Evolutionary conservation across 2,797 vertebrate genomes (phyloP).

Genomic region (Iguana delicatissima): DNA sequence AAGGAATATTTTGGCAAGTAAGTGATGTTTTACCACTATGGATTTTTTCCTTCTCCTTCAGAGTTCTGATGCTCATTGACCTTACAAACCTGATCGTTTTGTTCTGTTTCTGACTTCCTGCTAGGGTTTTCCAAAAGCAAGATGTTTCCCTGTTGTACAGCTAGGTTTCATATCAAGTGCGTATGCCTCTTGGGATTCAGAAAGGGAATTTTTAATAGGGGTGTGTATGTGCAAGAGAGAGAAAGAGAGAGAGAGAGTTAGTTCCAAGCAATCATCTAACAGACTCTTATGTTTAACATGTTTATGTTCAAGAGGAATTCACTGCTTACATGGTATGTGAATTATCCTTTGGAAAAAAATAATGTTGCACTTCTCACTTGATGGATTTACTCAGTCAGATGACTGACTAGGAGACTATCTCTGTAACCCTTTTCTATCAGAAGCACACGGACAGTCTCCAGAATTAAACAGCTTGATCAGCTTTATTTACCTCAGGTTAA

Average conservation of each 20-base stretch:
- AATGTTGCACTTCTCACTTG: neutral
- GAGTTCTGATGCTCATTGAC: conserved; percentile 39
- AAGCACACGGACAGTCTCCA: neutral
- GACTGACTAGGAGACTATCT: neutral
- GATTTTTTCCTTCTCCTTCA: conserved; percentile 45
- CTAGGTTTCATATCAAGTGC: conserved; percentile 10
- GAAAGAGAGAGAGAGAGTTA: no score
- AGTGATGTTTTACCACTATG: neutral
- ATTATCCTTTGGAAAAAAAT: neutral
- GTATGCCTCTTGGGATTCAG: neutral
- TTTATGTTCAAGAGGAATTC: neutral
- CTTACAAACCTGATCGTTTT: conserved; percentile 57
- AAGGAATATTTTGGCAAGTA: conserved; percentile 25
- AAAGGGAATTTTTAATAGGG: conserved; percentile 38
- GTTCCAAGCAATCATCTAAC: neutral
- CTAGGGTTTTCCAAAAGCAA: conserved; percentile 57
- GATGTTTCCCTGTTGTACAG: conserved; percentile 38
- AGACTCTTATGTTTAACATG: accelerated
- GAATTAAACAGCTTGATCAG: neutral
- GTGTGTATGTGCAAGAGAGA: neutral
- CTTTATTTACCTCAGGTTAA: conserved; percentile 34
- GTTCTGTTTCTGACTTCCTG: conserved; percentile 53
- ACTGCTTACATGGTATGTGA: neutral
- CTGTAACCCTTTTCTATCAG: neutral
- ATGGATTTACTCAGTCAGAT: conserved; percentile 36